Base-by-base conservation (phyloP, 1,140 invertebrate genomes). In the Bombus impatiens region DNA sequence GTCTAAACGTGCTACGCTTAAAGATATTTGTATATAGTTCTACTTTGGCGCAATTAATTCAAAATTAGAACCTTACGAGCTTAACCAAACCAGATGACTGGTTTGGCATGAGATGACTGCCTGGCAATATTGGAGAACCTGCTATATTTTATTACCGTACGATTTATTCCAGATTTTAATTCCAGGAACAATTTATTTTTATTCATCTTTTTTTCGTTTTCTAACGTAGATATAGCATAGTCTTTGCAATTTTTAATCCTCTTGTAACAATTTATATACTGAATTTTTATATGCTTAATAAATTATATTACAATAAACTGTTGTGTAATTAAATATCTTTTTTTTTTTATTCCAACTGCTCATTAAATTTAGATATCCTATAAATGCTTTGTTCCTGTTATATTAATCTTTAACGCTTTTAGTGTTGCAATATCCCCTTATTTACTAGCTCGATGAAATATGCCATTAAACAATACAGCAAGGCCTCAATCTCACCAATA, bases 1-100 rank as follows among this genome's bases (percentile, higher is more conserved):
- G 37, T 71, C 57, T 32, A 82, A 82, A 53, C 57, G 72, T 28
- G 57, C 40, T 1, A 35, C 57, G 81, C 42, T 84, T 84, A 42
- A 84, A 78, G 65, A 78, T 68, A 78, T 68, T 68, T 42, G 65
- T 68, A 57, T 57, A 40, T 25, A 42, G 44, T n/a, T 37, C 15
- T 35, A 40, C 28, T n/a, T 32, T 67, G 35, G 47, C 62, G 74
- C 53, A 83, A 77, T 83, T 84, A 84, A 84, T 53, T 1, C 44
- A 57, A 77, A 78, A 79, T 79, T 79, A 47, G 32, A 10, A 37
- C 12, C 1, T 47, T 13, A 57, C 10, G 42, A 76, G 44, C 57
- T 22, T 62, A 32, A 74, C 35, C 40, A 75, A 75, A 75, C 40
- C 40, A 32, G 40, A 62, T 47, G 22, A 47, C 40, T 37, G 13